Percentiles rank a stretch among this genome's conserved stretches.
Conservation (phyloP, 2,888 invertebrate genomes). For the Cordilura impudica region DNA sequence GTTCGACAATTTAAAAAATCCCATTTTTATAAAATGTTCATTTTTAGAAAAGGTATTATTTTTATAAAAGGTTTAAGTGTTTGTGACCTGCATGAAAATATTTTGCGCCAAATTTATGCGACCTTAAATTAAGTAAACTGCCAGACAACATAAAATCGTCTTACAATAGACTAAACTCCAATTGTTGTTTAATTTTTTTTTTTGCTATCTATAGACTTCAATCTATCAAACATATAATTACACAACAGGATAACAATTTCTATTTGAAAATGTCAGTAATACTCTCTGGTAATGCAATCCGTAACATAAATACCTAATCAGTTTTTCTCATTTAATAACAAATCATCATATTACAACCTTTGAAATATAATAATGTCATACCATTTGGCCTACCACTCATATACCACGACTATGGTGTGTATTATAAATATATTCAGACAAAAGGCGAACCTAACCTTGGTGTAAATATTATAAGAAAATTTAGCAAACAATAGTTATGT, state of each 20-base stretch:
- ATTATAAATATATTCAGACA: conserved; percentile 17
- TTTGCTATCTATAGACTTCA: too few relatives aligned
- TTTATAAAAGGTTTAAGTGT: too few relatives aligned
- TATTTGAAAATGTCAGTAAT: neutral
- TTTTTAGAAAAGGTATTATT: too few relatives aligned
- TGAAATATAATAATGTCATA: conserved; percentile 15
- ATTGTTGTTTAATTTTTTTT: neutral
- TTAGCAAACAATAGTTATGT: conserved; percentile 22
- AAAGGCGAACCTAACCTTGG: conserved; percentile 7
- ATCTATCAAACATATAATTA: conserved; percentile 42
- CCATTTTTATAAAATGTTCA: too few relatives aligned
- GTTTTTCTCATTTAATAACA: conserved; percentile 29
- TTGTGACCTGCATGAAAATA: too few relatives aligned
- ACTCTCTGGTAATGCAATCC: neutral
- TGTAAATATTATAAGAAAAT: conserved; percentile 22
- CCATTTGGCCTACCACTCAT: conserved; percentile 45
- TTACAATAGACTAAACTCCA: neutral
- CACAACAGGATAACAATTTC: conserved; percentile 53
- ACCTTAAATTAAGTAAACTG: too few relatives aligned
- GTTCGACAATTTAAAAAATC: too few relatives aligned
- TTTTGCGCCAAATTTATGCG: too few relatives aligned
- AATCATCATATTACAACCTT: conserved; percentile 49
- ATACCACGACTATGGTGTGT: conserved; percentile 5
- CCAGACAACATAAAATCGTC: too few relatives aligned
- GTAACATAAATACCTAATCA: conserved; percentile 25